Percentiles rank a stretch among this genome's conserved stretches.
phyloP scores from a whole-genome alignment of 2,113 vertebrate genomes.

The Tricholaema leucomelas region DNA sequence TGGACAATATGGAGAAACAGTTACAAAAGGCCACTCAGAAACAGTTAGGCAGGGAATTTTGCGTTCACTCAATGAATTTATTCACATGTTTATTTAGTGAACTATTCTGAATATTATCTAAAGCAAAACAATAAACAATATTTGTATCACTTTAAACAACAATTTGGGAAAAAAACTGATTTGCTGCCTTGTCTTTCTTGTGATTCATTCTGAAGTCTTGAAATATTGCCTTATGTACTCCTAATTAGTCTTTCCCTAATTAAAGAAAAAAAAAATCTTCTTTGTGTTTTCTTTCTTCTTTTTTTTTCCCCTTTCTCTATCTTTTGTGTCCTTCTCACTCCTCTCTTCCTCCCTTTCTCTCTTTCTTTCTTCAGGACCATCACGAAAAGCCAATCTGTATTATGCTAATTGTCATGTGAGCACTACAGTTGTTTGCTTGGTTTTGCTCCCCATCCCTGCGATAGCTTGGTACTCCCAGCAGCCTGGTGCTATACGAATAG shows the following conservation, averaged over 20 bases:
- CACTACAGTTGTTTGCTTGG: not conserved
- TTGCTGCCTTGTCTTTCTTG: not conserved
- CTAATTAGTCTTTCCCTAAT: not conserved
- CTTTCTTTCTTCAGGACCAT: not conserved
- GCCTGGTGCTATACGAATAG: slow-evolving; percentile 29
- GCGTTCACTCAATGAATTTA: not conserved
- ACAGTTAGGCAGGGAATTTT: not conserved
- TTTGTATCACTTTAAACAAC: not conserved
- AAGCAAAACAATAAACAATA: not conserved
- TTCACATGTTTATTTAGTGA: not conserved
- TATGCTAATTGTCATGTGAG: not conserved
- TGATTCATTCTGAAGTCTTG: not conserved
- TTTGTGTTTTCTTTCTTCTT: not conserved
- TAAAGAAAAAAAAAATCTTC: no score
- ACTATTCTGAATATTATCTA: not conserved
- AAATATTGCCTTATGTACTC: not conserved
- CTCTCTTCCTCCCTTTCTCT: not conserved
- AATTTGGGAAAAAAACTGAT: not conserved
- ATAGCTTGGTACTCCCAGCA: slow-evolving; percentile 36
- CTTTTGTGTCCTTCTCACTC: not conserved
- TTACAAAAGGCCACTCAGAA: not conserved
- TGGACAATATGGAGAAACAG: not conserved
- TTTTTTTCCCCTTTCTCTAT: not conserved
- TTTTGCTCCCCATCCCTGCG: not conserved
- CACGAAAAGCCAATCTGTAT: not conserved